These are phyloP conservation scores for Pseudochirops cupreus DNA, from an alignment of 2,797 vertebrate species.

Conservation along the genomic window DNA sequence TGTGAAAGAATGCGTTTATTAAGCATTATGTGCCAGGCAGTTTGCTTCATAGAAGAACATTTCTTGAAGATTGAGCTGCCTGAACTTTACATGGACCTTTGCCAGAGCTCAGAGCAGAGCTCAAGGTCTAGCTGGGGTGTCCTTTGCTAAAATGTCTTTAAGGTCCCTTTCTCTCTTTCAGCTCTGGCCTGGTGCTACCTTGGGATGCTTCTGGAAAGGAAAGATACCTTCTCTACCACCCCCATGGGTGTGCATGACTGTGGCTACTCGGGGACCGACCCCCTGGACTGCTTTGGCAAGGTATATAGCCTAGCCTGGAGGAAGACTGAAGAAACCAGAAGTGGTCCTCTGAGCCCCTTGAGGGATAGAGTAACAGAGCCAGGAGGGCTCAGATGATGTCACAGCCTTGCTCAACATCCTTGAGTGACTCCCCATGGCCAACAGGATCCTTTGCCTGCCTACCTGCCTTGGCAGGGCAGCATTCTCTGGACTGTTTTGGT, in stretches of 20 bases:
- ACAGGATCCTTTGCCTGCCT: neutral
- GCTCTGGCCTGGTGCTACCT: conserved; percentile 91
- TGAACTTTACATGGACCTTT: neutral
- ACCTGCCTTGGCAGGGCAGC: neutral
- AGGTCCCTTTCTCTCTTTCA: conserved; percentile 64
- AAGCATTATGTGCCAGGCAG: neutral
- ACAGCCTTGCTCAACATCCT: neutral
- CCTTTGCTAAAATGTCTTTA: neutral
- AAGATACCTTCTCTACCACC: conserved; percentile 87
- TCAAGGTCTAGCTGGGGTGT: neutral
- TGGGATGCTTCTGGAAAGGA: conserved; percentile 91
- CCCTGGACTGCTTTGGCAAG: conserved; percentile 89
- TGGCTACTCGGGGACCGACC: conserved; percentile 88
- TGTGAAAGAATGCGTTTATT: neutral
- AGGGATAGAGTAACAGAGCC: neutral
- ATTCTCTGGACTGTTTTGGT: neutral
- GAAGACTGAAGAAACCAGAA: neutral
- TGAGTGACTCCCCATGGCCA: neutral
- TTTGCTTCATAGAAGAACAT: neutral
- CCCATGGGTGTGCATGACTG: conserved; percentile 90
- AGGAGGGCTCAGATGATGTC: neutral
- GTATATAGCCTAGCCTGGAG: conserved; percentile 74
- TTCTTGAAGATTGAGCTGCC: neutral
- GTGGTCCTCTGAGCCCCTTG: neutral
- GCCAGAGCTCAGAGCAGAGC: neutral